phyloP scores from a whole-genome alignment of 1,140 invertebrate species.

The Apocrypta bakeri region DNA sequence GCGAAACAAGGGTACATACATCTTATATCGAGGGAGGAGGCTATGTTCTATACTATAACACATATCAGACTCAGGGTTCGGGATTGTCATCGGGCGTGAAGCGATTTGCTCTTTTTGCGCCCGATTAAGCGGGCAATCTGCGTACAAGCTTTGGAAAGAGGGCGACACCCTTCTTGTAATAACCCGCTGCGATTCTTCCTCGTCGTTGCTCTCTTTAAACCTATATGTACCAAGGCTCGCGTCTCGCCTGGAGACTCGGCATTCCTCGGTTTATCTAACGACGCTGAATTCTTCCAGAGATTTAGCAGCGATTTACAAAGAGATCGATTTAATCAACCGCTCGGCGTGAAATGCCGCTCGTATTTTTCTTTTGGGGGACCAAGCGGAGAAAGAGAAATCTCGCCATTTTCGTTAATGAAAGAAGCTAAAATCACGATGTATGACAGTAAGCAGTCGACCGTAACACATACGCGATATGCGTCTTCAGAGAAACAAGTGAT shows the following conservation, averaged over 20 bases:
- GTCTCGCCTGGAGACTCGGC: neutral
- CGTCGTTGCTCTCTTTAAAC: slow-evolving; percentile 30
- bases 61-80: slow-evolving; percentile 37
- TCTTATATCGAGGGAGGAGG: slow-evolving; percentile 53
- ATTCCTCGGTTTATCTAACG: neutral
- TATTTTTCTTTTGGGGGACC: too few species aligned
- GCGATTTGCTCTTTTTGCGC: slow-evolving; percentile 72
- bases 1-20: neutral
- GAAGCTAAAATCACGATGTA: neutral
- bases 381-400: too few species aligned
- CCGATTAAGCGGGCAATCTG: slow-evolving; percentile 71
- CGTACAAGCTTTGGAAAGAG: neutral
- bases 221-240: neutral
- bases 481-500: neutral
- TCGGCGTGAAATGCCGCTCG: too few species aligned
- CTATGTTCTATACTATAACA: too few species aligned
- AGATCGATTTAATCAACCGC: neutral
- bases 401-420: neutral
- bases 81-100: slow-evolving; percentile 66
- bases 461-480: too few species aligned
- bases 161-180: slow-evolving; percentile 2
- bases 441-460: slow-evolving; percentile 19
- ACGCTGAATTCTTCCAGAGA: slow-evolving; percentile 8
- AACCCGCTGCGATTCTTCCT: slow-evolving; percentile 5
- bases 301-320: neutral